phyloP scores from a whole-genome alignment of 53 echinoderm and acorn worm species.

The Crossaster papposus region DNA sequence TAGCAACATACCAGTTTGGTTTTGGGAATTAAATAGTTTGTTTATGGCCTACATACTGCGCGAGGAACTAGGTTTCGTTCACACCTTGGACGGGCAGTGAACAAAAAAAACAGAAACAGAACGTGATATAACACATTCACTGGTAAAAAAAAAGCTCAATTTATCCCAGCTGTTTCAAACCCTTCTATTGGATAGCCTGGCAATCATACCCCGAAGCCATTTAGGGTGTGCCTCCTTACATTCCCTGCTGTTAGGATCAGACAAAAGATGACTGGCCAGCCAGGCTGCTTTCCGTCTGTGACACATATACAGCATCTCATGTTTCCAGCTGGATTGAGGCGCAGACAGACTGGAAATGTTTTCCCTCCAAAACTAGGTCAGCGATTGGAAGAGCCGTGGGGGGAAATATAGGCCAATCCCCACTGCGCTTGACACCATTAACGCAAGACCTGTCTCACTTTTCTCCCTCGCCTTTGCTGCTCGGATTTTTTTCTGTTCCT shows the following conservation, averaged over 20 bases:
- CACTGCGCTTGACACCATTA: slow-evolving; percentile 64
- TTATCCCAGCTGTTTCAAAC: slow-evolving; percentile 63
- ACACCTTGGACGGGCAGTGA: slow-evolving; percentile 49
- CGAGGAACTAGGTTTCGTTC: slow-evolving; percentile 50
- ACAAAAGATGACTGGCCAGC: slow-evolving; percentile 32
- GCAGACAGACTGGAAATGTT: slow-evolving; percentile 68
- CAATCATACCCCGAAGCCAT: slow-evolving; percentile 5
- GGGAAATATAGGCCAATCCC: slow-evolving; percentile 63
- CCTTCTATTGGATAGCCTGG: slow-evolving; percentile 51
- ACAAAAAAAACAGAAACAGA: slow-evolving; percentile 27
- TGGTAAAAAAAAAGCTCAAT: slow-evolving; percentile 57
- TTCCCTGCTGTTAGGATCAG: background rate
- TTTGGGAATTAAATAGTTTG: slow-evolving; percentile 58
- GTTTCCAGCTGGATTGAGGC: slow-evolving; percentile 66
- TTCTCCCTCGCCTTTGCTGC: slow-evolving; percentile 25
- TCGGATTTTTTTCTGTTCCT: slow-evolving; percentile 1
- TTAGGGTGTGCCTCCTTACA: background rate
- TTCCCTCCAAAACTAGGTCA: slow-evolving; percentile 63
- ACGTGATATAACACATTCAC: slow-evolving; percentile 59
- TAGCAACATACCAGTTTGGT: slow-evolving; percentile 10
- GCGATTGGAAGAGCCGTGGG: slow-evolving; percentile 53
- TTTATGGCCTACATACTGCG: slow-evolving; percentile 41
- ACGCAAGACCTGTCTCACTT: slow-evolving; percentile 64
- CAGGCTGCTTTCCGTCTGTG: slow-evolving; percentile 64
- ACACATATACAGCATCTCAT: slow-evolving; percentile 67